Evolutionary conservation across 2,113 vertebrate genomes (phyloP).

Genomic region (Panthera leo): DNA sequence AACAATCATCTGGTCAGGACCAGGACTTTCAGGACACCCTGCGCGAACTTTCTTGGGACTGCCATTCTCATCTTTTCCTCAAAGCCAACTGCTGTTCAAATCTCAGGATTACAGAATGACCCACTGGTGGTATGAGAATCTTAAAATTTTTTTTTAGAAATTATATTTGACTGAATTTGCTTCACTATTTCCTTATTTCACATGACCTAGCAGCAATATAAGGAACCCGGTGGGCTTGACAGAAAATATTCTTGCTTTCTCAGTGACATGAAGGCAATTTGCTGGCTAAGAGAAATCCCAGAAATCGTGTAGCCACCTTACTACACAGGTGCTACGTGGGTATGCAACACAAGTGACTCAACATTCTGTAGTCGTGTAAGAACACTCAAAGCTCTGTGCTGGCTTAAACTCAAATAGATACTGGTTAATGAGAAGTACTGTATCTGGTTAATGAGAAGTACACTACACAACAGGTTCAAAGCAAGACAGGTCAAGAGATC

Average conservation of each 20-base stretch:
- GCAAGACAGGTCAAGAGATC: background rate
- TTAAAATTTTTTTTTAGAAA: background rate
- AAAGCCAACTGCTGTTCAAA: background rate
- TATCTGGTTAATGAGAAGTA: background rate
- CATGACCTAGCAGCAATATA: background rate
- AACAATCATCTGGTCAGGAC: too few relatives aligned
- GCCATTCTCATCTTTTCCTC: background rate
- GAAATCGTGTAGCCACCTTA: background rate
- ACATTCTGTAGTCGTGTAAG: background rate
- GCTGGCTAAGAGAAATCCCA: background rate
- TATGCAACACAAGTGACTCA: background rate
- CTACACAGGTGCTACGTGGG: background rate
- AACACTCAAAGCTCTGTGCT: background rate
- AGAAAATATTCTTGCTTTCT: background rate
- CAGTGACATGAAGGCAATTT: background rate
- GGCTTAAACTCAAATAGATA: background rate
- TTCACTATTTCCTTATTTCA: background rate
- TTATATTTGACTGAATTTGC: background rate
- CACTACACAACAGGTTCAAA: background rate
- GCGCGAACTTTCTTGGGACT: background rate
- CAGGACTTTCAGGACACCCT: background rate
- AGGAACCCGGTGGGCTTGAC: background rate
- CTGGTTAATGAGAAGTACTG: background rate
- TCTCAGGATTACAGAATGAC: background rate
- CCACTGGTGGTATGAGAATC: background rate